These are phyloP conservation scores for Phycodurus eques DNA, from an alignment of 2,113 vertebrate species.

Conservation along the genomic window DNA sequence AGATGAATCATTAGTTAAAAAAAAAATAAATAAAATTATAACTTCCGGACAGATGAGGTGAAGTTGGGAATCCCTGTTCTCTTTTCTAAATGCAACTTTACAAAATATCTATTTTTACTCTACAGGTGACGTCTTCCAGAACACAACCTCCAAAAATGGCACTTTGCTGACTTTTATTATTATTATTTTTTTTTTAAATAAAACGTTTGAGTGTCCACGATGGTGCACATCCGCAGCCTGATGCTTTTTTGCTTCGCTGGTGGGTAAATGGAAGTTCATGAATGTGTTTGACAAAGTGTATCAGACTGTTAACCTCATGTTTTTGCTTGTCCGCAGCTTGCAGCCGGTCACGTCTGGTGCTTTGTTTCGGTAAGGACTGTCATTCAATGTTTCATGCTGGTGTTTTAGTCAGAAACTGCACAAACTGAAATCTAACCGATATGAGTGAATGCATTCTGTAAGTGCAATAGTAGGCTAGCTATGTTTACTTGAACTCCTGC, in stretches of 20 bases:
- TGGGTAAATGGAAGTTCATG: slow-evolving; percentile 28
- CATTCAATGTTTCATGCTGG: no score
- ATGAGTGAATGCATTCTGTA: background rate
- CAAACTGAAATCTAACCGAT: no score
- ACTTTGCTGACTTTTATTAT: slow-evolving; percentile 34
- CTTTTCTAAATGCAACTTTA: background rate
- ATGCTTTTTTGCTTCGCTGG: slow-evolving; percentile 55
- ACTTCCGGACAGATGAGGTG: no score
- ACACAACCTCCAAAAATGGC: slow-evolving; percentile 43
- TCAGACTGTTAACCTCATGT: slow-evolving; percentile 6
- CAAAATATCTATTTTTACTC: background rate
- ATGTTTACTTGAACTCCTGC: background rate
- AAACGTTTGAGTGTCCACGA: slow-evolving; percentile 34
- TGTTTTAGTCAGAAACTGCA: background rate
- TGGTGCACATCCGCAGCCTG: slow-evolving; percentile 52
- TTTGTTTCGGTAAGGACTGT: slow-evolving; percentile 57
- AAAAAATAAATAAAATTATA: background rate
- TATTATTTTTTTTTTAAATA: slow-evolving; percentile 3
- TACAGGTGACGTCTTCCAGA: slow-evolving; percentile 56
- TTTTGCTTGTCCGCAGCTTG: slow-evolving; percentile 44
- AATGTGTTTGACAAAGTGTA: background rate
- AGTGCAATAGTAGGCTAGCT: no score
- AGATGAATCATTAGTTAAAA: no score
- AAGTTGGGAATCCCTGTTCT: background rate
- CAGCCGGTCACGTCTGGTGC: slow-evolving; percentile 47